These are phyloP conservation scores for Macrobrachium rosenbergii DNA, from an alignment of 1,140 invertebrate species.

Conservation along the genomic window DNA sequence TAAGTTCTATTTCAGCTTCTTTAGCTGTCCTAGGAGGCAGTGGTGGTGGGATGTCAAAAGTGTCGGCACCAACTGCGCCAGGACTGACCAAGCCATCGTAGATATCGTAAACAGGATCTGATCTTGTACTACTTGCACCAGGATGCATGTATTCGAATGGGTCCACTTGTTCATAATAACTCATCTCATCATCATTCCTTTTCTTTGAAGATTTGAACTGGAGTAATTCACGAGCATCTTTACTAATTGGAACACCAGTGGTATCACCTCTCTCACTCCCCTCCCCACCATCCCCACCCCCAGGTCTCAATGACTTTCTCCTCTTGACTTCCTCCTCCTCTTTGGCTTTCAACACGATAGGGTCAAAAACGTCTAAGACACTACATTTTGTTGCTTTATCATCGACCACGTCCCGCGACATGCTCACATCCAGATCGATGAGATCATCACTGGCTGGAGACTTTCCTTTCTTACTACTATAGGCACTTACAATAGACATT, in stretches of 20 bases:
- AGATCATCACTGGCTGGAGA: conserved; percentile 36
- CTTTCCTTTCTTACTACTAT: conserved; percentile 27
- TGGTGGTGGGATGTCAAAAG: conserved; percentile 64
- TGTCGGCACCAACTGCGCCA: conserved; percentile 56
- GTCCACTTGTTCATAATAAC: conserved; percentile 66
- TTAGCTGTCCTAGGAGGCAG: conserved; percentile 51
- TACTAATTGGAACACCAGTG: conserved; percentile 53
- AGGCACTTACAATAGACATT: conserved; percentile 35
- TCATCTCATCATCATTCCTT: conserved; percentile 61
- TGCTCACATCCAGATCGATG: conserved; percentile 51
- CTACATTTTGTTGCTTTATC: conserved; percentile 39
- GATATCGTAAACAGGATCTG: conserved; percentile 62
- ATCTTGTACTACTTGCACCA: conserved; percentile 50
- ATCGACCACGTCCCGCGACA: conserved; percentile 20
- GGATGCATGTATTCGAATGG: conserved; percentile 67
- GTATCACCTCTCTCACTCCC: not conserved
- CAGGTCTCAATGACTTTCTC: not conserved
- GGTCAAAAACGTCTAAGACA: conserved; percentile 65
- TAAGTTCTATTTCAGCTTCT: conserved; percentile 22
- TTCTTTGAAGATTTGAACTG: conserved; percentile 40
- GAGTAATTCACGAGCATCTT: conserved; percentile 63
- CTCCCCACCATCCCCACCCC: conserved; percentile 6
- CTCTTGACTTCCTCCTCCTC: conserved; percentile 39
- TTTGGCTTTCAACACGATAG: conserved; percentile 58
- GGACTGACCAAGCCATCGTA: conserved; percentile 64